phyloP scores from a whole-genome alignment of 92 coral and sea anemone genomes.

The Umimayanthus chanpuru region DNA sequence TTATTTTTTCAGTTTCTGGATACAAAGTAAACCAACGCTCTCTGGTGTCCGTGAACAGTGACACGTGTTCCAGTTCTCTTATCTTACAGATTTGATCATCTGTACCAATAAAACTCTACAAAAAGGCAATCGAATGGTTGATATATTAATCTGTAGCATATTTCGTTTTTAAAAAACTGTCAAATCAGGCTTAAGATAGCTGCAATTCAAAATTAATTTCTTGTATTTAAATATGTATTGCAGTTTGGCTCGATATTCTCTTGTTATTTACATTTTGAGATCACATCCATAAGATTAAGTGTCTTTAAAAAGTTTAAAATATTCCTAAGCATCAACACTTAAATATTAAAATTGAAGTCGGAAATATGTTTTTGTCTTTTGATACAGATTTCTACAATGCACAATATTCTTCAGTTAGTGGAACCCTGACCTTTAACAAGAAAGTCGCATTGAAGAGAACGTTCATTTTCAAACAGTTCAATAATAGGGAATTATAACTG shows the following conservation, averaged over 20 bases:
- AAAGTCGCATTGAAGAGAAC: neutral
- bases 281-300: neutral
- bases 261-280: neutral
- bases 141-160: too few species aligned
- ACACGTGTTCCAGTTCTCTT: too few species aligned
- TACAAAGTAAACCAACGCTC: too few species aligned
- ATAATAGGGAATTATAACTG: neutral
- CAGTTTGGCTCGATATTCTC: neutral
- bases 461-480: neutral
- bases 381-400: neutral
- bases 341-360: neutral
- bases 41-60: too few species aligned
- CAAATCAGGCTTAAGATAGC: neutral
- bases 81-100: too few species aligned
- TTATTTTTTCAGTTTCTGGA: too few species aligned
- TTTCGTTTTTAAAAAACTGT: too few species aligned
- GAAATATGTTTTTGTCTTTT: too few species aligned
- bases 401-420: neutral
- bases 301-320: neutral
- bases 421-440: neutral
- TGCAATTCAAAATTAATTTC: too few species aligned
- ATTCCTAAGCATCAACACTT: neutral
- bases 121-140: too few species aligned
- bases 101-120: too few species aligned
- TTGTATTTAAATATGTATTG: too few species aligned